Evolutionary conservation across 2,113 vertebrate genomes (phyloP), one percentile per base, ranked within the genome.

Genomic region (Melanerpes formicivorus): DNA sequence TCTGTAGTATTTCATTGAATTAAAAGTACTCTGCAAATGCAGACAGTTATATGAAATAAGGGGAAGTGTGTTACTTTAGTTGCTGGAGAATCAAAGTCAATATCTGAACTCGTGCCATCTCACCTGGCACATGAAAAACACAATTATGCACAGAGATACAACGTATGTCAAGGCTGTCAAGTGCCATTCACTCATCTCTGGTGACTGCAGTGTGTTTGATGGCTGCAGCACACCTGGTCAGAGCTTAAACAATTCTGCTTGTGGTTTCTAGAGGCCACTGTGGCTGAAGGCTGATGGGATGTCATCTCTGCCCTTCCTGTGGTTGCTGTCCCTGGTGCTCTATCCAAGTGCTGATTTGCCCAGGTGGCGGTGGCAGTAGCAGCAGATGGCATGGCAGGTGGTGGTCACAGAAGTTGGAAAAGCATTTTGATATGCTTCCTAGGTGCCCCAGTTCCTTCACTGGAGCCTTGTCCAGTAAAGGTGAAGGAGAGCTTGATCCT

Each of bases 301-400:
- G 84, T 91, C 76, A 84, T 84, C 62, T 55, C 78, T 94, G 93
- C 46, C 92, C 93, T 92, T 92, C 70, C 70, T 18, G 0, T 18
- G 23, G 77, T 72, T 90, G 73, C 84, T 59, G n/a, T 78, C 80
- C 58, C 91, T 58, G 64, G 62, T 88, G 82, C 77, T 95, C 77
- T 73, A 64, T 86, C 55, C 59, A 3, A 90, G 88, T 13, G 0
- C 46, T 74, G 92, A 82, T 80, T 88, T 60, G 60, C 88, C 80
- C 94, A 95, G 94, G 95, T 95, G 93, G 95, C 54, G 27, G 46
- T 71, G 90, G 91, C 40, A 80, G 83, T 70, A 86, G 72, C 72
- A 73, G 91, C 94, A 95, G 92, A 95, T 96, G 95, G 95, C 73
- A 50, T 46, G 82, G 88, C 96, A 96, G 94, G 93, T 95, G 94